These are phyloP conservation scores for Notarius lentiginosus DNA, from an alignment of 2,113 vertebrate genomes.

Conservation along the genomic window DNA sequence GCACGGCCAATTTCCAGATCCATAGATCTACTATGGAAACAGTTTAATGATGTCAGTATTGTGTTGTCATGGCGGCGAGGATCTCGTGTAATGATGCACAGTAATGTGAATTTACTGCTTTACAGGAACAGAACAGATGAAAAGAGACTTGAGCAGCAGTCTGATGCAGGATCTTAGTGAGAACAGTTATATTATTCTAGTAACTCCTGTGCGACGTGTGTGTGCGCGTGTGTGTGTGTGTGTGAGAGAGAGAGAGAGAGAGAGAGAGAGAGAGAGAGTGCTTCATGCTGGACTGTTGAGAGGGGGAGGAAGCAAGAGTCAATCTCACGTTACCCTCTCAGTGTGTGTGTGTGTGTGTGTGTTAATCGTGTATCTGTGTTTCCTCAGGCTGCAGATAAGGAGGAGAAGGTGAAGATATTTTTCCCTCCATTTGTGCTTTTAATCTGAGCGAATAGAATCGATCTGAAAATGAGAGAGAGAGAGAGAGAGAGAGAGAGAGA, in stretches of 20 bases:
- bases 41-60: not conserved
- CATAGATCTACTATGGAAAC: not conserved
- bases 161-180: not conserved
- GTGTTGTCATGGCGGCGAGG: not conserved
- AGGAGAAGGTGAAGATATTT: constrained; percentile 41
- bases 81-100: not conserved
- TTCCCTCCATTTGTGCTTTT: constrained; percentile 42
- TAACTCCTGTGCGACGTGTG: not conserved
- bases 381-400: constrained; percentile 39
- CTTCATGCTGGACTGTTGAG: not conserved
- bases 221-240: not conserved
- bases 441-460: constrained; percentile 42
- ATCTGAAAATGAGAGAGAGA: constrained; percentile 42
- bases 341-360: constrained; percentile 20
- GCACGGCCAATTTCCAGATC: not conserved
- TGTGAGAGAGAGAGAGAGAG: not conserved
- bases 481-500: not conserved
- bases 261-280: not conserved
- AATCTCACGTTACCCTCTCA: constrained; percentile 47
- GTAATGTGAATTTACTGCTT: not conserved
- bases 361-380: constrained; percentile 30
- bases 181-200: not conserved
- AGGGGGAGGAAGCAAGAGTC: constrained; percentile 15
- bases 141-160: not conserved
- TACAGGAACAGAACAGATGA: not conserved